Evolutionary conservation across 2,888 invertebrate species (phyloP), one percentile per base, ranked within the genome.

Genomic region (Teleiodes luculella): DNA sequence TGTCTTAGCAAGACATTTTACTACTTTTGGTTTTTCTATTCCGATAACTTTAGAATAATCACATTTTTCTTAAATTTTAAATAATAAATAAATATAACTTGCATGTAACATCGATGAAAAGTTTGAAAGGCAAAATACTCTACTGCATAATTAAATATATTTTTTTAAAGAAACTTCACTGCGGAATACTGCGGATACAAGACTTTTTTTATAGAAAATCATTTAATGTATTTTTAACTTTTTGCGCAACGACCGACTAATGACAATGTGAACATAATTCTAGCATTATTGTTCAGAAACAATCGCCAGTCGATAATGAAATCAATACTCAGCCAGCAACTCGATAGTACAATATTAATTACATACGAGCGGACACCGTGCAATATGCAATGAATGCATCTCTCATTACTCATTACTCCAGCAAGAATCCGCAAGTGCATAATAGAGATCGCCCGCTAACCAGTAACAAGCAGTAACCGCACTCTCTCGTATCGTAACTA

Each of bases 291-390:
- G 11, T 41, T 41, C 20, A 41, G 39, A 41, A 41, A 18, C 11
- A 11, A 7, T 4, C 24, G 30, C 33, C 1, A 24, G 5, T n/a
- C 24, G 37, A 53, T 53, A 53, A 53, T 53, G 41, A 14, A 46
- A 36, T 53, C 37, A 36, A 35, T 46, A 46, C 45, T 28, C 35
- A 35, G n/a, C 16, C 28, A n/a, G 18, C 45, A 39, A 46, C 41
- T 14, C 50, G 28, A 50, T 37, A 37, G 14, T 37, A 14, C 20
- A 2, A 50, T 37, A 50, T 50, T 50, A 48, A 48, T 50, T 39
- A 48, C 48, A 35, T 35, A 28, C 43, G 20, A 28, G 24, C 13
- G 18, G n/a, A 43, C 43, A n/a, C 48, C 1, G 20, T 36, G 36
- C 37, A 24, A 24, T 24, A n/a, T 36, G 36, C 37, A 24, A 24